Evolutionary conservation across 1,140 invertebrate species (phyloP), one percentile per base, ranked within the genome.

Genomic region (Panulirus ornatus): DNA sequence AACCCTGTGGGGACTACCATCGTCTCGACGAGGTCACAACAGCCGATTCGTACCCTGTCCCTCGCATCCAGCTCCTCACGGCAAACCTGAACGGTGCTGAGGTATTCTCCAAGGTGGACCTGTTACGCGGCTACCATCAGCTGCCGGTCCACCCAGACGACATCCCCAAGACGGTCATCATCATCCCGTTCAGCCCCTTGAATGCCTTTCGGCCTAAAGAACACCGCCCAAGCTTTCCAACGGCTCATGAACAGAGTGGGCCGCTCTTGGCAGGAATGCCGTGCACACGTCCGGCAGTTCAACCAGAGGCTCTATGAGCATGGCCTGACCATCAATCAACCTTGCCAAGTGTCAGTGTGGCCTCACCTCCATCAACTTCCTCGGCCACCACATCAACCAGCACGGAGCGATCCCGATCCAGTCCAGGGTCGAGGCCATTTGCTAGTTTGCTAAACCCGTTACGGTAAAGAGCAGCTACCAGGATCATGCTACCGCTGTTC

Each of bases 241-340:
- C n/a, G n/a, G 16, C 93, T 94, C 19, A 95, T 95, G 78, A 93
- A 95, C 91, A 47, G 93, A n/a, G 93, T 95, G 1, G 92, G 95
- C 1, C 73, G 88, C 11, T 88, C 84, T 58, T 92, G 92, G 47
- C 91, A 92, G 11, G 81, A 92, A 27, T 93, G 94, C 79, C 70
- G 92, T 11, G 16, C 44, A n/a, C 92, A 94, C 44, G 42, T 94
- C 6, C 9, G 63, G 14, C 47, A 76, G 30, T 87, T 94, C 3
- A 91, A 94, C n/a, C 14, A 92, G 30, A 83, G 91, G 3, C 91
- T 94, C 0, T 2, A 91, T 19, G 58, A 93, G 14, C 91, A 92
- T 75, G 92, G 91, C 22, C 78, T 94, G 14, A 93, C 92, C 58
- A 88, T 94, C 1, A n/a, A n/a, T n/a, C n/a, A 94, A 93, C 38